Evolutionary conservation across 2,113 vertebrate species (phyloP), one percentile per base, ranked within the genome.

Genomic region (Salvelinus alpinus): DNA sequence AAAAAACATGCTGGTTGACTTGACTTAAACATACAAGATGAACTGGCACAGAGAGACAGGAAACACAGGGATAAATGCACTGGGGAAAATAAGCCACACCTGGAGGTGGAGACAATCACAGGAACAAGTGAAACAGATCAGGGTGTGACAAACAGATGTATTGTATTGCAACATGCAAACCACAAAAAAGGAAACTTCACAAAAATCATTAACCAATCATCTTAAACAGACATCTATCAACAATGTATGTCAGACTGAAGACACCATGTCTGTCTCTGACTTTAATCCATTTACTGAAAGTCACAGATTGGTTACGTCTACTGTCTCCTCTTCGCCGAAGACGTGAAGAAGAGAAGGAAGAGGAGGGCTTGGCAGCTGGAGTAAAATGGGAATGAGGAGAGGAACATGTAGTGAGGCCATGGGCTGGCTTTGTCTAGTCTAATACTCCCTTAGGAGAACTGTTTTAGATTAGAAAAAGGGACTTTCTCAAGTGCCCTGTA

Each of bases 381-480:
- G 8, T 34, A n/a, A 25, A 12, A 29, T 29, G 47, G 62, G 22
- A 29, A 27, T 29, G 22, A 74, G 60, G 60, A 64, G n/a, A 48
- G 62, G 38, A 66, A 31, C 27, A 74, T 65, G 64, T 24, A 34
- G 27, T 16, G n/a, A 73, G 62, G 22, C 38, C 38, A 48, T 1
- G 38, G 5, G 38, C 64, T 74, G 73, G 73, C 38, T 24, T 66
- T 66, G 5, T 29, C 65, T 75, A 22, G 5, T 29, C 48, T 75
- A 22, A 24, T 9, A 24, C 47, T 68, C 12, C 27, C 38, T 29
- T 34, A 8, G 0, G n/a, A 60, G 59, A n/a, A 22, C n/a, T 24
- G 59, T 62, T 62, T 24, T 22, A 62, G 59, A 75, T 75, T 24
- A 34, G 65, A 68, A 67, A 68, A 67, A 68, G 8, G 29, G 31